Evolutionary conservation across 2,888 invertebrate genomes (phyloP).

Genomic region (Diaphora mendica): DNA sequence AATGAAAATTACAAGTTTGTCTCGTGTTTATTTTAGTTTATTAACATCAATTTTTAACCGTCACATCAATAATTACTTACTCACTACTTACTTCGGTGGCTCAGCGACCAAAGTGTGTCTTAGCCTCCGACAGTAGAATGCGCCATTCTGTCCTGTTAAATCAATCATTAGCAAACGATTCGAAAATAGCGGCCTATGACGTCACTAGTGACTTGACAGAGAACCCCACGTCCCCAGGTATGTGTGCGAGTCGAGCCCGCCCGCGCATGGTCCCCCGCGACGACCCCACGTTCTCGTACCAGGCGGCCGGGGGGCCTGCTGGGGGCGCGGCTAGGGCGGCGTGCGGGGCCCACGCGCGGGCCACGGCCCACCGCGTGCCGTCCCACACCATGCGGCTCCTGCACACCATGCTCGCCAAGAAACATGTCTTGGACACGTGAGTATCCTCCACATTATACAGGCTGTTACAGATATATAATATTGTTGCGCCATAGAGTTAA

Average conservation of each 20-base stretch:
- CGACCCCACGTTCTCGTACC: slow-evolving; percentile 89
- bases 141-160: no score
- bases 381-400: slow-evolving; percentile 56
- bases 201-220: neutral
- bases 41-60: no score
- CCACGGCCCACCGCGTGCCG: slow-evolving; percentile 67
- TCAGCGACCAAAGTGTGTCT: no score
- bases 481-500: no score
- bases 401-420: slow-evolving; percentile 41
- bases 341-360: slow-evolving; percentile 68
- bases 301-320: slow-evolving; percentile 37
- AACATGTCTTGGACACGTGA: neutral
- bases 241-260: slow-evolving; percentile 28
- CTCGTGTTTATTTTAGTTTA: no score
- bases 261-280: slow-evolving; percentile 88
- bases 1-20: no score
- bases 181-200: neutral
- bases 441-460: neutral
- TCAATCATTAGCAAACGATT: no score
- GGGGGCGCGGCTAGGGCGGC: slow-evolving; percentile 35
- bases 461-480: neutral
- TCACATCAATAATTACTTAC: no score
- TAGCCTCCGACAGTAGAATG: no score
- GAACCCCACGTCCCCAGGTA: neutral
- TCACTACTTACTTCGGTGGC: no score